Evolutionary conservation across 2,113 vertebrate species (phyloP).

Genomic region (Indri indri): DNA sequence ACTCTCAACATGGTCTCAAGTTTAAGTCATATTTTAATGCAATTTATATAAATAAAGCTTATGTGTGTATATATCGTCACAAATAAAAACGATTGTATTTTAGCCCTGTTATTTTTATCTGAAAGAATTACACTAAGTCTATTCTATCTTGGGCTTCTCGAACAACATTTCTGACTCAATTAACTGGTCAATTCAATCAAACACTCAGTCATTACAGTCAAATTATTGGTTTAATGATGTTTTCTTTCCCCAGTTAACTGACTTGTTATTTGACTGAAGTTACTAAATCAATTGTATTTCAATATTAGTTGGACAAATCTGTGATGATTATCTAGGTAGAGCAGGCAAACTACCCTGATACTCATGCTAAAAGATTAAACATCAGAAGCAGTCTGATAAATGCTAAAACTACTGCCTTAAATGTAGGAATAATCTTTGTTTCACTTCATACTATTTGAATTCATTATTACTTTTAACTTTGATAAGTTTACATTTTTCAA

Average conservation of each 20-base stretch:
- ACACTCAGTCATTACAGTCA: background rate
- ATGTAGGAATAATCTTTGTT: background rate
- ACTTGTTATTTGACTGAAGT: background rate
- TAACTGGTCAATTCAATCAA: slow-evolving; percentile 11
- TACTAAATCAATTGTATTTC: slow-evolving; percentile 21
- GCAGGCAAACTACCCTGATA: background rate
- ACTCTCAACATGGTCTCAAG: background rate
- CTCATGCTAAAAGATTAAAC: slow-evolving; percentile 7
- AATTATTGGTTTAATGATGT: slow-evolving; percentile 21
- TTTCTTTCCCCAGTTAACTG: background rate
- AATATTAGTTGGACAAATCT: background rate
- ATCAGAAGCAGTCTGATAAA: background rate
- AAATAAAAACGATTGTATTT: slow-evolving; percentile 19
- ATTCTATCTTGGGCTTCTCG: background rate
- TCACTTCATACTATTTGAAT: slow-evolving; percentile 62
- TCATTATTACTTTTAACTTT: slow-evolving; percentile 66
- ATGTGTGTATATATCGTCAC: background rate
- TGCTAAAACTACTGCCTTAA: background rate
- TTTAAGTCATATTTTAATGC: slow-evolving; percentile 33
- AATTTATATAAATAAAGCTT: background rate
- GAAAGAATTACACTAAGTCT: background rate
- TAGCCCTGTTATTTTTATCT: background rate
- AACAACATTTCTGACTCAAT: background rate
- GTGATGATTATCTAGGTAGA: background rate
- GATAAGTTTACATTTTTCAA: slow-evolving; percentile 61